Conservation (phyloP, 2,888 invertebrate species). For the Spisula subtruncata region DNA sequence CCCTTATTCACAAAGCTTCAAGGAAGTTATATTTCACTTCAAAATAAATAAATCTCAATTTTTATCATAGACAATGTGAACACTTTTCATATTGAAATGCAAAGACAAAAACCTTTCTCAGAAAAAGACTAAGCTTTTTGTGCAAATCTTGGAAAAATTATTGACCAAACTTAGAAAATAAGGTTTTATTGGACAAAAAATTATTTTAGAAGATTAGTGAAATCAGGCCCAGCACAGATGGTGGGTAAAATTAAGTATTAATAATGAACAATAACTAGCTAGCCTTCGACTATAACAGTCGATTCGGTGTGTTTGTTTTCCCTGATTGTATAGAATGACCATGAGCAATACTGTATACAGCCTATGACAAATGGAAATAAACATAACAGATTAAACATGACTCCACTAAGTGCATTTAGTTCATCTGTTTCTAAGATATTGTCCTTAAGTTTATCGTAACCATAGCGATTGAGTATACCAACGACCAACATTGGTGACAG, state of each 20-base stretch:
- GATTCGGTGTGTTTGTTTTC: constrained; percentile 46
- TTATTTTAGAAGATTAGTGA: too few species aligned
- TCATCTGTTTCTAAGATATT: constrained; percentile 51
- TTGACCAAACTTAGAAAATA: too few species aligned
- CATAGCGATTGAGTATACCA: constrained; percentile 82
- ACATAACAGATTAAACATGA: constrained; percentile 81
- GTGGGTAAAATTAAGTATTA: not conserved
- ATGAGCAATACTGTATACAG: constrained; percentile 77
- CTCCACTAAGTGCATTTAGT: constrained; percentile 65
- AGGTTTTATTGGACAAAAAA: too few species aligned
- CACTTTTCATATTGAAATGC: too few species aligned
- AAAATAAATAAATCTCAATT: too few species aligned
- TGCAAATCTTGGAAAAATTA: too few species aligned
- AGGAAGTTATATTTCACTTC: too few species aligned
- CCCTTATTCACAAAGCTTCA: too few species aligned
- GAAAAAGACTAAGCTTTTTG: too few species aligned
- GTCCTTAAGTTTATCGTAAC: constrained; percentile 79
- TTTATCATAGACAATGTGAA: too few species aligned
- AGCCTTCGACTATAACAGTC: constrained; percentile 12
- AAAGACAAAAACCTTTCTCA: too few species aligned
- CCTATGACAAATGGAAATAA: constrained; percentile 80
- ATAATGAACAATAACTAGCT: too few species aligned
- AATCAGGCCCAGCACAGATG: not conserved
- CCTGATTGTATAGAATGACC: constrained; percentile 80
- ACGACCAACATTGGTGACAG: constrained; percentile 85